Evolutionary conservation across 2,888 invertebrate species (phyloP), one percentile per base, ranked within the genome.

Genomic region (Paralinhomoeus sp.): DNA sequence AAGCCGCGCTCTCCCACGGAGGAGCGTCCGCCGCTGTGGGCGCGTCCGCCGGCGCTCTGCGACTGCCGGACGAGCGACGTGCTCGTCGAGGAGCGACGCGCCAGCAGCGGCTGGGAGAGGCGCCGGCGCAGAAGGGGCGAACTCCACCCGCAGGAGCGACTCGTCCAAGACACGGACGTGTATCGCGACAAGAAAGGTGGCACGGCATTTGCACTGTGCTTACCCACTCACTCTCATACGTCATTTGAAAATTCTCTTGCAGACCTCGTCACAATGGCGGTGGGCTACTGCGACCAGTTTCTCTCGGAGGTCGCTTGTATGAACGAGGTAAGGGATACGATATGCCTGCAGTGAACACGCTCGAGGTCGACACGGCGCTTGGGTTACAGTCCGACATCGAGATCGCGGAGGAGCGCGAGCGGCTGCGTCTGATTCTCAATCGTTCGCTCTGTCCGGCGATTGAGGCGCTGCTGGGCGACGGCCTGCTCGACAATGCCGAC

Each of bases 401-500:
- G 7, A 12, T 27, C 27, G 35, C 35, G 35, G 35, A 3, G 35
- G 5, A n/a, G 35, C 5, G 5, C 20, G 15, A 3, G 37, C 37
- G 3, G 3, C 7, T 41, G 12, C 9, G 22, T 5, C 20, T 18
- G 35, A 23, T 43, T 2, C 22, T 40, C 15, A 20, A 46, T 12
- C 27, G 57, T 5, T 54, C 54, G 27, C 66, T 85, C 35, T 83
- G 83, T 60, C 81, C 83, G 1, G 78, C 83, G 13, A 67, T 87
- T 33, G 79, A 81, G 54, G 76, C 78, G 3, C 72, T 84, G 45
- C 73, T 85, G 56, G 75, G 77, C 53, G 82, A 85, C 61, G 84
- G 83, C 2, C 70, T 85, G 21, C 81, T 35, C 83, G 83, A 60
- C 83, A 83, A 37, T 21, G 3, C 9, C 9, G 9, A 12, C 22